A percentile compares a stretch with the other conserved stretches of the same genome.
phyloP scores from a whole-genome alignment of 2,888 invertebrate species.

The Cataglyphis altisquamis region DNA sequence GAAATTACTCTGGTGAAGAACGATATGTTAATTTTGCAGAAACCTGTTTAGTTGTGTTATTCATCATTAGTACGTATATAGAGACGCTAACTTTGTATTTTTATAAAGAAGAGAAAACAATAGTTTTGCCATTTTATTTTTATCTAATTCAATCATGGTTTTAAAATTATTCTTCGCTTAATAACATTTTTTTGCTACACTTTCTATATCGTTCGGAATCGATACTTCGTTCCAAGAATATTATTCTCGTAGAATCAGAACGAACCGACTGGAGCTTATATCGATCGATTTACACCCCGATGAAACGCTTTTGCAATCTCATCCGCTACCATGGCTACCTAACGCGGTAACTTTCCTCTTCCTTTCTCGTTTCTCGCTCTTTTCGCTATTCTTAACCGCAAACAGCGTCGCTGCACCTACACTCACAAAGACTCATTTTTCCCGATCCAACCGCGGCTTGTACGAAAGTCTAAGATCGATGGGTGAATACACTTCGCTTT shows the following conservation, averaged over 20 bases:
- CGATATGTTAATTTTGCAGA: constrained; percentile 19
- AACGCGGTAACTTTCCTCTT: constrained; percentile 56
- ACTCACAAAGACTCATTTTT: constrained; percentile 62
- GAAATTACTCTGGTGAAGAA: constrained; percentile 33
- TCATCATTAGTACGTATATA: neutral
- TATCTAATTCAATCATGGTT: constrained; percentile 4
- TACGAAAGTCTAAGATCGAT: constrained; percentile 64
- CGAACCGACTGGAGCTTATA: constrained; percentile 52
- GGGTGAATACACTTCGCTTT: constrained; percentile 49
- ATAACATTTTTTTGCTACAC: neutral
- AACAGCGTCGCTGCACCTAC: constrained; percentile 51
- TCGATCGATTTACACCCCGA: constrained; percentile 63
- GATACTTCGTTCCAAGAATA: constrained; percentile 44
- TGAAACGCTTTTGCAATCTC: constrained; percentile 63
- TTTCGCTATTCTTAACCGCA: constrained; percentile 51
- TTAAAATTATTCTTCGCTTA: neutral
- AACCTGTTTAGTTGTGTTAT: neutral
- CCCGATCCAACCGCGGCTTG: constrained; percentile 58
- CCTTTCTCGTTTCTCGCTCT: constrained; percentile 48
- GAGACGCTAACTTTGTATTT: neutral
- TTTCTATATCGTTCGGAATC: neutral
- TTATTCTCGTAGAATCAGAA: constrained; percentile 34
- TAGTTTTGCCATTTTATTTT: neutral
- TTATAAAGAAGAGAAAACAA: neutral
- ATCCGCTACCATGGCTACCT: constrained; percentile 48